Evolutionary conservation across 2,797 vertebrate species (phyloP), one percentile per base, ranked within the genome.

Genomic region (Molossus alvarezi): DNA sequence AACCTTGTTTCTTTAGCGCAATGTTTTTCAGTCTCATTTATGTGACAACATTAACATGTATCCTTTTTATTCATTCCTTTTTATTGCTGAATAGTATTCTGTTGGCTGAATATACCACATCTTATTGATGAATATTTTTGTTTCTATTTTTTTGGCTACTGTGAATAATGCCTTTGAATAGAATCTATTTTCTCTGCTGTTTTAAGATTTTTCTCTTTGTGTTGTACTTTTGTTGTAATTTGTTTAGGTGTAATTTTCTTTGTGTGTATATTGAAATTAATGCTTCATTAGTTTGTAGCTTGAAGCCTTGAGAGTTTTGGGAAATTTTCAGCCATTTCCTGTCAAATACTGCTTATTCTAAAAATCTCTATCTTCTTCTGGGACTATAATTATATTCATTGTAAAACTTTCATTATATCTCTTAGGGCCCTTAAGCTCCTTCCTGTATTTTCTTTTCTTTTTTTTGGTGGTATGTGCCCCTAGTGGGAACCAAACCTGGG

Each of bases 151-250:
- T 65, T 25, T 48, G 72, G n/a, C 27, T 76, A 79, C 14, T 84
- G 53, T 83, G 55, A 95, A 93, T 83, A 83, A 83, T 27, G 27
- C 12, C 51, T 73, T 51, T n/a, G 76, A 83, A 76, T 64, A 37
- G 53, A 72, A 88, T 62, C 25, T 21, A 55, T 41, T 88, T 57
- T 64, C 27, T 65, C 14, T 55, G 25, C 29, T 72, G 9, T 55
- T 81, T 73, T 55, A 80, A 62, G 48, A 55, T 64, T 80, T 51
- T 51, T 64, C 29, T 48, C 57, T 37, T 60, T 37, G 48, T 91
- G n/a, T 86, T 62, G 29, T 14, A 45, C 37, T 45, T 88, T 33
- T 65, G 71, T 9, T 67, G 21, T 41, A 77, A 53, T 17, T 25
- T 45, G 20, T n/a, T 37, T 29, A n/a, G 10, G 41, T 77, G 58